Base-by-base conservation (phyloP, 2,888 invertebrate genomes). In the Axea sp. region DNA sequence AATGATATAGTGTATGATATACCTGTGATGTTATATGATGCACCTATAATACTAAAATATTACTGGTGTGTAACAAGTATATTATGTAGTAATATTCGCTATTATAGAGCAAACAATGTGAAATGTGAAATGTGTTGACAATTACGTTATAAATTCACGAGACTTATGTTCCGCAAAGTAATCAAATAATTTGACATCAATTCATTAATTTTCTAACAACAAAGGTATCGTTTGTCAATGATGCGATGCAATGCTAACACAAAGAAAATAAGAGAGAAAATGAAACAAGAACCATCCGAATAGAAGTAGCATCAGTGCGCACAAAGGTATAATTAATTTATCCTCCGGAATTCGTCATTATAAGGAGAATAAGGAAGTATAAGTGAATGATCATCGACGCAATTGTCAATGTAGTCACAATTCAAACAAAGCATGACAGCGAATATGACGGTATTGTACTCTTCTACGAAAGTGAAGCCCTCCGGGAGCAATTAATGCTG, bases 401-500 rank as follows among this genome's bases (percentile, higher is more conserved):
- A 51, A 65, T 45, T 65, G 45, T 73, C 53, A 60, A 73, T 51
- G 73, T 53, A 55, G 59, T 26, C n/a, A 53, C 39, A 15, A 62
- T 30, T 53, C 57, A 57, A 73, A 73, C 74, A 69, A 74, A 65
- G 69, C 39, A 28, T 55, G 62, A 72, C 71, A 64, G 37, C 41
- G 55, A 41, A 43, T 55, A 55, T 68, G 30, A 59, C 17, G 68
- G 64, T 19, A 82, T 81, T 81, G 78, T 80, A 77, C 77, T 76
- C 78, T 78, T 80, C 82, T 78, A 82, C 68, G 41, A 59, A 47
- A 15, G 41, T 57, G 31, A 49, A 76, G 68, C 80, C 80, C 81
- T 79, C 76, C 59, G 79, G 80, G 80, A 69, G 76, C 80, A 82
- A 81, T 83, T 83, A 83, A 28, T 8, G 80, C 81, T 78, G 75